phyloP scores from a whole-genome alignment of 2,113 vertebrate species.

The Alligator sinensis region DNA sequence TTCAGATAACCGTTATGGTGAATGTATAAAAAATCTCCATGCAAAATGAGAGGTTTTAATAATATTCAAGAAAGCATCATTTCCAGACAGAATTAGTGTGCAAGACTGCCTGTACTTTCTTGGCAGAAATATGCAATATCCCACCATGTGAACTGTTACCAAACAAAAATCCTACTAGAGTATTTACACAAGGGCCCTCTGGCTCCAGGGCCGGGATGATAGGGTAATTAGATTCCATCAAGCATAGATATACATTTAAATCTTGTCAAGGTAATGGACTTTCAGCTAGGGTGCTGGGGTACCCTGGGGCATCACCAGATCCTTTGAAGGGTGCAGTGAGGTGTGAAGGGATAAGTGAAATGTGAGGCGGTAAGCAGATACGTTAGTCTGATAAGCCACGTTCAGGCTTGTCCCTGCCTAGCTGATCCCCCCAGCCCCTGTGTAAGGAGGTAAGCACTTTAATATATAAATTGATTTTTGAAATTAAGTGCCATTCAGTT shows the following conservation, averaged over 20 bases:
- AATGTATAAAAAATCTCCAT: neutral
- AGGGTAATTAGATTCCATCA: neutral
- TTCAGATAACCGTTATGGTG: neutral
- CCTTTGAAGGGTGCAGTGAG: no score
- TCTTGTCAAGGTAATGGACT: neutral
- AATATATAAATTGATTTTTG: no score
- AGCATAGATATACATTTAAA: neutral
- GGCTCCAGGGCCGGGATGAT: neutral
- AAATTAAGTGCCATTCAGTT: no score
- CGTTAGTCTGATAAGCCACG: no score
- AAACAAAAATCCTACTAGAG: neutral
- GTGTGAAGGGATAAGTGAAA: no score
- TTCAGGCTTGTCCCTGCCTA: no score
- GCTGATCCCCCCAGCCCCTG: no score
- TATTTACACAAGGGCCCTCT: neutral
- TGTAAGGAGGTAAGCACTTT: no score
- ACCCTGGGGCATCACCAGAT: no score
- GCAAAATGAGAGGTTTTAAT: neutral
- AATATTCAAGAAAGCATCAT: neutral
- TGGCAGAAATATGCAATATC: neutral
- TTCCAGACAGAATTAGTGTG: neutral
- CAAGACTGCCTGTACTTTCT: neutral
- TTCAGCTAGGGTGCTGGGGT: neutral
- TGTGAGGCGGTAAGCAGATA: no score
- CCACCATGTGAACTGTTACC: rapidly evolving